Conservation (phyloP, 2,888 invertebrate species). For the Hyalella azteca region DNA sequence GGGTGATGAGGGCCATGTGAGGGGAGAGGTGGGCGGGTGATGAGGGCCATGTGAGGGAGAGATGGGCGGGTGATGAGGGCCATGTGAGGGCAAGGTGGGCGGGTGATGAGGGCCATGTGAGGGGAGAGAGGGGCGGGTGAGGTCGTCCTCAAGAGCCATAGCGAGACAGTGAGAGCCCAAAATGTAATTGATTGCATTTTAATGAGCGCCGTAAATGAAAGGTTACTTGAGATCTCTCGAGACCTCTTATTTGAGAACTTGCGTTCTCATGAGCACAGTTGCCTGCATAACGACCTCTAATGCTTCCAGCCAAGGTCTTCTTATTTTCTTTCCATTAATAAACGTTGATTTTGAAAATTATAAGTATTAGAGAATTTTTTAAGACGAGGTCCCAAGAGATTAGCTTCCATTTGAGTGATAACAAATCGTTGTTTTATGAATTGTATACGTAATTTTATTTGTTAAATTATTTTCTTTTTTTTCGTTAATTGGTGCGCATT, state of each 20-base stretch:
- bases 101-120: background rate
- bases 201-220: constrained; percentile 26
- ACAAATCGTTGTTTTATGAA: too few species aligned
- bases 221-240: constrained; percentile 3
- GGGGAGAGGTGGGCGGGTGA: background rate
- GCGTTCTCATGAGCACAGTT: background rate
- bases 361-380: too few species aligned
- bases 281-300: too few species aligned
- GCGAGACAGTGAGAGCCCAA: constrained; percentile 21
- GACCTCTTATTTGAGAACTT: background rate
- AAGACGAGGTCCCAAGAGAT: too few species aligned
- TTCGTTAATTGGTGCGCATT: too few species aligned
- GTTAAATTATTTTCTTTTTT: too few species aligned
- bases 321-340: too few species aligned
- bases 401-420: too few species aligned
- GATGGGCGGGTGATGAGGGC: background rate
- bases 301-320: too few species aligned
- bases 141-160: constrained; percentile 4
- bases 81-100: background rate
- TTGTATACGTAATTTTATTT: too few species aligned
- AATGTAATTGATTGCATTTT: constrained; percentile 30
- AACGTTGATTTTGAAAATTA: too few species aligned
- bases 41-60: background rate
- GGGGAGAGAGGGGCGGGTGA: background rate
- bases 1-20: background rate